Conservation (phyloP, 2,113 vertebrate species). For the Muntiacus muntjak region DNA sequence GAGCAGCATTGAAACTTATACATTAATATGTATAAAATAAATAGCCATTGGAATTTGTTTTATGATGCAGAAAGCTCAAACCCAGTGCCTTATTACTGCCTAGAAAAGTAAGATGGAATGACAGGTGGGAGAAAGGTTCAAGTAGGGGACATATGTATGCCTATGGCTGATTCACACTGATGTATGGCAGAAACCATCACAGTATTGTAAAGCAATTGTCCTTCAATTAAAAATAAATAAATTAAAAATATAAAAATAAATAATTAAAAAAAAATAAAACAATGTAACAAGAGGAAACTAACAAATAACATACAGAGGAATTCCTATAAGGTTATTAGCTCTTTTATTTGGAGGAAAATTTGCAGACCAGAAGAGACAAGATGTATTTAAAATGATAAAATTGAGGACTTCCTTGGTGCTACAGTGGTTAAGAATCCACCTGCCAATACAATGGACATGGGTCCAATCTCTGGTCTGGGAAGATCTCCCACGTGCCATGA, state of each 20-base stretch:
- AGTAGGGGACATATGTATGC: neutral
- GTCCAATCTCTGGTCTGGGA: neutral
- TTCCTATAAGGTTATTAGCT: neutral
- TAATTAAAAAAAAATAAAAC: neutral
- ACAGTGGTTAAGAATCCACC: neutral
- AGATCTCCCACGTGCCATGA: neutral
- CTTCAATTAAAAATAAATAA: neutral
- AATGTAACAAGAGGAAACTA: neutral
- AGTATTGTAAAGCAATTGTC: neutral
- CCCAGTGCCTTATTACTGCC: neutral
- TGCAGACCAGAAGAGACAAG: neutral
- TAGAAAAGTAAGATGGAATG: neutral
- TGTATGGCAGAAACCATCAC: neutral
- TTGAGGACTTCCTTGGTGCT: neutral
- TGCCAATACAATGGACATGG: neutral
- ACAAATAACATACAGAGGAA: neutral
- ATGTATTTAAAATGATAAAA: neutral
- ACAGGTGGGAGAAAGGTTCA: neutral
- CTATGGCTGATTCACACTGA: neutral
- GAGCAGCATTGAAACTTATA: neutral
- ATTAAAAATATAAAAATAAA: neutral
- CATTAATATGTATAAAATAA: neutral
- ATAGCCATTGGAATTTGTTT: neutral
- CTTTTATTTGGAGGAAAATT: neutral
- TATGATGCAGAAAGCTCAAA: neutral